Evolutionary conservation across 2,888 invertebrate genomes (phyloP), one percentile per base, ranked within the genome.

Genomic region (Cecidostiba fungosa): DNA sequence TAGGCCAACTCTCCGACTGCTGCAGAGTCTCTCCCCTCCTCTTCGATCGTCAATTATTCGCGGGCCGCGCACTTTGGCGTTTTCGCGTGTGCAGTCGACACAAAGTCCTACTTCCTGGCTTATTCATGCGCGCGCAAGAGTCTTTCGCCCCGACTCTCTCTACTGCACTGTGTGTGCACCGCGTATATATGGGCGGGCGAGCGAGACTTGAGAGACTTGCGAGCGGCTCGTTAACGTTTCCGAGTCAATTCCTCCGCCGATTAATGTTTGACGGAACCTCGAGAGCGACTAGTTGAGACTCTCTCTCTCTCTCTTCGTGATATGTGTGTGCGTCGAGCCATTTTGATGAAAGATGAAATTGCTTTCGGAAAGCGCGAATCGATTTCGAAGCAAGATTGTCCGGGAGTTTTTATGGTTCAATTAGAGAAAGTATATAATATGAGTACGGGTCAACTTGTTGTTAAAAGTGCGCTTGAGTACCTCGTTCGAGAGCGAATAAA

Each of bases 1-100:
- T 73, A 59, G 70, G 47, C 29, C 39, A 54, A 54, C 79, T 66
- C n/a, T 62, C 26, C 19, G 3, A 3, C 19, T 5, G 16, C 50
- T 50, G 43, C 43, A 43, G 8, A 43, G 54, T n/a, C 73, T 26
- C 36, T 54, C 39, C 26, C 62, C 50, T 19, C 43, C 4, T n/a
- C n/a, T 19, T 32, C 69, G 77, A 69, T 59, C 78, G 77, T 85
- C 81, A 77, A 85, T 77, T 82, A 81, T 85, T 85, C 85, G 16
- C 69, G 8, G 62, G 66, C n/a, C 74, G 23, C 66, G 73, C 70
- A 79, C 76, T 86, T 76, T 39, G 69, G 59, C 77, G 73, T 70
- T 77, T 77, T 81, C 81, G 32, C 81, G 73, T n/a, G 39, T 32
- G 32, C 36, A 66, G 43, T 23, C 72, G 72, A 66, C 66, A 14